phyloP scores from a whole-genome alignment of 2,113 vertebrate genomes.

The Lasiurus cinereus region DNA sequence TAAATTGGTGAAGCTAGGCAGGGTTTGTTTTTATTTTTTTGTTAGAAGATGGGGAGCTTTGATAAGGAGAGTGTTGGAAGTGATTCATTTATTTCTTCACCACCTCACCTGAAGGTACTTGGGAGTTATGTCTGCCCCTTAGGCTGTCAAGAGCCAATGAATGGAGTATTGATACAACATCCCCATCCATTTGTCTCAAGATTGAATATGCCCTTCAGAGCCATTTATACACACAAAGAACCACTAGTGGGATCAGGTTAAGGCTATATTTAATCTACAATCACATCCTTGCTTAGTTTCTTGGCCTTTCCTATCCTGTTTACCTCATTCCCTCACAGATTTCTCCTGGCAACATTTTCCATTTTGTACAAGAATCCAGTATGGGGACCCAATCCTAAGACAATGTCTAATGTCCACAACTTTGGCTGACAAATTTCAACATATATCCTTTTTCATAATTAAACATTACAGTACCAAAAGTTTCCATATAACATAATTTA shows the following conservation, averaged over 20 bases:
- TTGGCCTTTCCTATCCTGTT: not conserved
- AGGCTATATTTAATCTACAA: conserved; percentile 10
- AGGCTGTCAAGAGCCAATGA: not conserved
- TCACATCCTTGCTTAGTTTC: not conserved
- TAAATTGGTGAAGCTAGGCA: conserved; percentile 23
- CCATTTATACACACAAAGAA: conserved; percentile 1
- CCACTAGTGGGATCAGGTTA: not conserved
- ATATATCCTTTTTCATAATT: not conserved
- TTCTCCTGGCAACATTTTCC: not conserved
- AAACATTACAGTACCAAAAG: not conserved
- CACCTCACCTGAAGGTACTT: not conserved
- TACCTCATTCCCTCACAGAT: not conserved
- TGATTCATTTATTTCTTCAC: not conserved
- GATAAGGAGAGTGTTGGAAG: not conserved
- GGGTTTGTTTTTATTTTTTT: not conserved
- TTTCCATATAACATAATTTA: not conserved
- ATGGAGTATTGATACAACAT: not conserved
- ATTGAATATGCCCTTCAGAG: not conserved
- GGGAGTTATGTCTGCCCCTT: not conserved
- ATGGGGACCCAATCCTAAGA: not conserved
- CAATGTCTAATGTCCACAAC: not conserved
- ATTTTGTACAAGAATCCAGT: not conserved
- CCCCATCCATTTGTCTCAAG: not conserved
- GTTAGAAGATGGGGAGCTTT: not conserved
- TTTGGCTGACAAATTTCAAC: conserved; percentile 8